Conservation (phyloP, 2,888 invertebrate genomes). For the Lasioglossum calceatum region DNA sequence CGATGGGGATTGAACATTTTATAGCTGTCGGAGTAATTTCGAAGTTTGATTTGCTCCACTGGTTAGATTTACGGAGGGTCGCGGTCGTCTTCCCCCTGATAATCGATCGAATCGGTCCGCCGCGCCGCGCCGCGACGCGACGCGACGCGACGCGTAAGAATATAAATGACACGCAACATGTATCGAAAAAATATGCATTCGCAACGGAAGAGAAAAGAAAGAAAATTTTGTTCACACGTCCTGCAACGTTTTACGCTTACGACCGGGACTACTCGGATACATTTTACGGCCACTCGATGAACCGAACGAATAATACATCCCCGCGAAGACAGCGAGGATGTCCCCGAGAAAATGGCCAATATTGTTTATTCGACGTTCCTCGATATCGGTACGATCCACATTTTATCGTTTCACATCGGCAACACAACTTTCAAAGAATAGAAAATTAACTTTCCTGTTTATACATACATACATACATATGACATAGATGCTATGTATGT, state of each 20-base stretch:
- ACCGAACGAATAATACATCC: slow-evolving; percentile 39
- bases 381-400: neutral
- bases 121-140: slow-evolving; percentile 13
- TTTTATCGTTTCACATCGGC: neutral
- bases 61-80: slow-evolving; percentile 27
- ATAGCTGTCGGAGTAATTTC: slow-evolving; percentile 17
- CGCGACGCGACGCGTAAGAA: slow-evolving; percentile 19
- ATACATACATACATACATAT: neutral
- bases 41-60: slow-evolving; percentile 22
- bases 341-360: slow-evolving; percentile 20
- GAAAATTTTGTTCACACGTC: slow-evolving; percentile 16
- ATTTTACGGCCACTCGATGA: slow-evolving; percentile 38
- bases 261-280: slow-evolving; percentile 1
- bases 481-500: neutral
- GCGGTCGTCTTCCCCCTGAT: slow-evolving; percentile 5
- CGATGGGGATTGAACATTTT: slow-evolving; percentile 31
- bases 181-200: slow-evolving; percentile 15
- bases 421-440: neutral
- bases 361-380: slow-evolving; percentile 7
- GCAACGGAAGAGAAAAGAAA: neutral
- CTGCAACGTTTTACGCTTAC: slow-evolving; percentile 34
- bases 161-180: slow-evolving; percentile 10
- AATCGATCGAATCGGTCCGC: slow-evolving; percentile 30
- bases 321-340: slow-evolving; percentile 30
- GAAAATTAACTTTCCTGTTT: neutral